A percentile compares a stretch with the other conserved stretches of the same genome.
Evolutionary conservation across 2,888 invertebrate species (phyloP).

Genomic region (Erannis defoliaria): DNA sequence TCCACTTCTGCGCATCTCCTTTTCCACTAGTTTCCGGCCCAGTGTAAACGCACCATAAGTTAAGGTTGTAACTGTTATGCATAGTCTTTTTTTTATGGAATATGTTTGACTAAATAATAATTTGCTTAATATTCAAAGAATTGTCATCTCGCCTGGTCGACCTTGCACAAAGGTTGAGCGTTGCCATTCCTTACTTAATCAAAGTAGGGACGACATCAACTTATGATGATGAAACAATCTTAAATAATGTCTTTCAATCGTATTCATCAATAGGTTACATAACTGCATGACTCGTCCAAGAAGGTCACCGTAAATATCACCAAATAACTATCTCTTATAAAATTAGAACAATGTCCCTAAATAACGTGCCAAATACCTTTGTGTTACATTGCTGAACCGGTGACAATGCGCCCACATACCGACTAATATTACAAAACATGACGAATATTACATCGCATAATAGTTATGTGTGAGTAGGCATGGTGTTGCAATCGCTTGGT

Average conservation of each 20-base stretch:
- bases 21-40: no score
- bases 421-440: slow-evolving; percentile 5
- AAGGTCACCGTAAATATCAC: slow-evolving; percentile 8
- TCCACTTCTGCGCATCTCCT: no score
- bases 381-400: slow-evolving; percentile 19
- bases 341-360: slow-evolving; percentile 33
- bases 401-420: slow-evolving; percentile 29
- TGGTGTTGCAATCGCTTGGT: slow-evolving; percentile 5
- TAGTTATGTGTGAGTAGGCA: slow-evolving; percentile 7
- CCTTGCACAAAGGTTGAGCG: neutral
- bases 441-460: slow-evolving; percentile 16
- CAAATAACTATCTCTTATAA: slow-evolving; percentile 11
- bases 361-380: slow-evolving; percentile 34
- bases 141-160: no score
- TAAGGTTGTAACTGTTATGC: no score
- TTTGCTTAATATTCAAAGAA: no score
- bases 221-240: no score
- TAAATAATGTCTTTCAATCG: neutral
- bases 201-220: no score
- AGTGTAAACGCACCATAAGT: no score
- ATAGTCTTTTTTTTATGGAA: no score
- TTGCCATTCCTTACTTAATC: no score
- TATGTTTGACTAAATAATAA: no score
- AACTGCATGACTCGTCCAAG: neutral
- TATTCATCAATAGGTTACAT: neutral